Conservation (phyloP, 1,140 invertebrate species). For the Apocrypta bakeri region DNA sequence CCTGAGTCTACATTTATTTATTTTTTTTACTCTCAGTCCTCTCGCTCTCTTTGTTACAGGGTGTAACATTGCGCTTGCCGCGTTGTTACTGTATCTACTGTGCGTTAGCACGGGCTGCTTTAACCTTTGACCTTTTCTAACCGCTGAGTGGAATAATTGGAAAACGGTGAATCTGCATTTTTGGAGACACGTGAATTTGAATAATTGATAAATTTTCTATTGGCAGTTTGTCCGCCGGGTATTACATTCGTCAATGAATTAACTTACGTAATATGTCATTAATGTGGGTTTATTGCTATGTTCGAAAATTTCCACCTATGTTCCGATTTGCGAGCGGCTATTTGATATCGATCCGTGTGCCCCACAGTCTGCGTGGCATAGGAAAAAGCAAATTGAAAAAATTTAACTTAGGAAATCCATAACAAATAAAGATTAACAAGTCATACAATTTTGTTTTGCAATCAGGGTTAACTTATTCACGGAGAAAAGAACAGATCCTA, state of each 20-base stretch:
- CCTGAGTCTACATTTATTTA: constrained; percentile 24
- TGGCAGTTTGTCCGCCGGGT: background rate
- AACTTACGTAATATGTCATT: background rate
- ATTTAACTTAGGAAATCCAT: too few species aligned
- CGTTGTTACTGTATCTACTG: background rate
- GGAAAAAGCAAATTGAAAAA: too few species aligned
- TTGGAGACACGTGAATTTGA: background rate
- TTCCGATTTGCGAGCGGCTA: background rate
- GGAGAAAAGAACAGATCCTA: too few species aligned
- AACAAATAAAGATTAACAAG: too few species aligned
- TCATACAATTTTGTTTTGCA: too few species aligned
- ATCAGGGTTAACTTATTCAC: too few species aligned
- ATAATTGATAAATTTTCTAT: background rate
- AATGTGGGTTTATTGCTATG: constrained; percentile 5
- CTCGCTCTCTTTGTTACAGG: background rate
- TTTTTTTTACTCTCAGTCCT: background rate
- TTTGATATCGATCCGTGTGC: too few species aligned
- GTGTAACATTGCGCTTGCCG: background rate
- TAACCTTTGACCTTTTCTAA: background rate
- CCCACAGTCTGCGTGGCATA: too few species aligned
- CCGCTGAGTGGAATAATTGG: background rate
- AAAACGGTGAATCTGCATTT: background rate
- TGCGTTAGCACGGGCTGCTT: background rate
- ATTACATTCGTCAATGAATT: background rate
- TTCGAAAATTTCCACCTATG: background rate